Evolutionary conservation across 2,113 vertebrate genomes (phyloP), one percentile per base, ranked within the genome.

Genomic region (Monopterus albus): DNA sequence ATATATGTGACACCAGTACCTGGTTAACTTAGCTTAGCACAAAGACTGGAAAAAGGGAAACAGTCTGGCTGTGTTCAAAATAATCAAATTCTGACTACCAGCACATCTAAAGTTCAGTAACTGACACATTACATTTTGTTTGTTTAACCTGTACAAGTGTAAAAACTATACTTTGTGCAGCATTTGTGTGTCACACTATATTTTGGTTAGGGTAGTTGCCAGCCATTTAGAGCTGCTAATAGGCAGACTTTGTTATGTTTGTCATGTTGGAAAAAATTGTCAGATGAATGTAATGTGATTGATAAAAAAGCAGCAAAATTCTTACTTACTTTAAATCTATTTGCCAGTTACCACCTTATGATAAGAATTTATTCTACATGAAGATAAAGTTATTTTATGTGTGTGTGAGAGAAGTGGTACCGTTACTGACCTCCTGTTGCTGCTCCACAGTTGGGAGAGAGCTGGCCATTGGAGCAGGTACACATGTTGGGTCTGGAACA

Each of bases 401-500:
- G 26, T 43, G 26, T 42, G 29, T 13, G 28, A n/a, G 28, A n/a
- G 7, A 9, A 60, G 26, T 10, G 18, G 17, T 0, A 31, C 0
- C 8, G 29, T 6, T 39, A 87, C 93, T 93, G 77, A 95, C 95
- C 92, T 94, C 93, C 94, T 67, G 64, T 88, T 47, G 89, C 89
- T 0, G 93, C 91, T 72, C 94, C 95, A 10, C 96, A 97, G 92
- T 90, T 96, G 47, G 96, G 93, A 25, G 96, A 95, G 2, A 97
- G 94, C 18, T 96, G 96, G 10, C 96, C 96, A 0, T 92, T 97
- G 20, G 95, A 95, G 71, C 96, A 97, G 11, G 95, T 96, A 78
- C 96, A 97, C 95, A 97, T 96, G 90, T 97, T 97, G 2, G 96
- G 96, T 82, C 96, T 92, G 4, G 96, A 97, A 29, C 96, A 97